Evolutionary conservation across 2,888 invertebrate species (phyloP).

Genomic region (Allophyes oxyacanthae): DNA sequence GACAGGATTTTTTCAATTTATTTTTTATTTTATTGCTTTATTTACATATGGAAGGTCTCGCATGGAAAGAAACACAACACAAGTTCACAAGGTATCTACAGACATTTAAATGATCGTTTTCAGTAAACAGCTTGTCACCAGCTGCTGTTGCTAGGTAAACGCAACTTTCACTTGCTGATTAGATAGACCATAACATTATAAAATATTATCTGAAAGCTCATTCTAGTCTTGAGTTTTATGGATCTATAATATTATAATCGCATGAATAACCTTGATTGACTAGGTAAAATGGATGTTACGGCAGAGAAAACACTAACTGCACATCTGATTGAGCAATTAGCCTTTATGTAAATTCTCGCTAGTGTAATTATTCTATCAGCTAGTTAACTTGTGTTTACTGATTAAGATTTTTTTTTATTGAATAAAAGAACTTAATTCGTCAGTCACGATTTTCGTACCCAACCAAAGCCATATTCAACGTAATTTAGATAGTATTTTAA

Average conservation of each 20-base stretch:
- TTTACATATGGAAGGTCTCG: no score
- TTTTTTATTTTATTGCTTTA: no score
- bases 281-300: not conserved
- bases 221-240: conserved; percentile 10
- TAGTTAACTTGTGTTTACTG: no score
- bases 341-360: conserved; percentile 10
- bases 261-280: not conserved
- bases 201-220: not conserved
- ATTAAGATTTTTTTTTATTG: conserved; percentile 2
- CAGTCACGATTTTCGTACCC: conserved; percentile 35
- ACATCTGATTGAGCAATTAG: conserved; percentile 18
- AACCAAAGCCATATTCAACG: conserved; percentile 48
- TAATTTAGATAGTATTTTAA: conserved; percentile 60
- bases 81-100: no score
- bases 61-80: no score
- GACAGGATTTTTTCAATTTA: no score
- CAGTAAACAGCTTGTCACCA: not conserved
- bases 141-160: not conserved
- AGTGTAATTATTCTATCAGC: conserved; percentile 7
- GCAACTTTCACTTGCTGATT: conserved; percentile 4
- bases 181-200: not conserved
- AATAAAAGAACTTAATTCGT: conserved; percentile 8
- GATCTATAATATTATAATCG: conserved; percentile 5
- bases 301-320: conserved; percentile 7
- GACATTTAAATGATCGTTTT: conserved; percentile 4